Evolutionary conservation across 1,140 invertebrate species (phyloP), one percentile per base, ranked within the genome.

Genomic region (Riptortus pedestris): DNA sequence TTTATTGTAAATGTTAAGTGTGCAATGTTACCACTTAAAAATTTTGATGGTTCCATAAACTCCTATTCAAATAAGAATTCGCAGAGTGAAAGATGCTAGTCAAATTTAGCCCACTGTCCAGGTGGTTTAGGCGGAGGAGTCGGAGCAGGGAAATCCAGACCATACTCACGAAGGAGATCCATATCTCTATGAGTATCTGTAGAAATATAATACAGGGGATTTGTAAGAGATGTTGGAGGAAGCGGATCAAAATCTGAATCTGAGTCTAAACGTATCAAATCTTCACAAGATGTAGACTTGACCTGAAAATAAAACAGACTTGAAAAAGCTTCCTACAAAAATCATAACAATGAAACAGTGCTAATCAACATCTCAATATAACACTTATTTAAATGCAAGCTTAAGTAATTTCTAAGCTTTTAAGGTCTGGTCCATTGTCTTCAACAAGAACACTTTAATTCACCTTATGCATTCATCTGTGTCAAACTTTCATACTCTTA

Each of bases 171-270:
- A 14, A 71, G 66, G 0, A 71, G 47, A 28, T 69, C 69, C 27
- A 67, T 64, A 55, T 70, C 67, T 62, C 65, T 60, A 27, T 60
- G 62, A 16, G 58, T 60, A 55, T 71, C 67, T 24, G 70, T 70
- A 43, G 75, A 73, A 66, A 81, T 82, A 0, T 80, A 79, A 68
- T 83, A 83, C 2, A 83, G 69, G 0, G 81, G 81, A 69, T 83
- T 83, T 63, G 74, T 79, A n/a, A 81, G 72, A 58, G 75, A 77
- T 29, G 43, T 62, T 31, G 33, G n/a, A 29, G 58, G 26, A 63
- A 84, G 69, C 7, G 82, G 82, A 71, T 84, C 81, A 67, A 84
- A 83, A 20, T 83, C 80, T 66, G 78, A 80, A 3, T 78, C 77
- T 33, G 79, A 80, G 70, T 83, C 81, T 60, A 84, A 70, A 43